Evolutionary conservation across 2,888 invertebrate genomes (phyloP), one percentile per base, ranked within the genome.

Genomic region (Ormia ochracea): DNA sequence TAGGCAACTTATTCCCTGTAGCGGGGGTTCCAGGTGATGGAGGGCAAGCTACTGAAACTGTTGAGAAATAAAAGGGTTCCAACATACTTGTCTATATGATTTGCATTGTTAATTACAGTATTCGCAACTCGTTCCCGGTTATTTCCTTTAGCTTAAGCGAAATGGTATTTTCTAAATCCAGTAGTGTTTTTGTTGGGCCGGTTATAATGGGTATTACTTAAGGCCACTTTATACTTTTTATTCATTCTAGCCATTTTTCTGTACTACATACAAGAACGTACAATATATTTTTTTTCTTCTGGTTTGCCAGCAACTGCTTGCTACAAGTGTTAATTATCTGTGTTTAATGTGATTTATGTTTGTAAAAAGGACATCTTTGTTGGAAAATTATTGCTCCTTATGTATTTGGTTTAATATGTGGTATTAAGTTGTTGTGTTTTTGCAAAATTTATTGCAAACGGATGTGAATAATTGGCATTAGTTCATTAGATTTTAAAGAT

Each of bases 381-480:
- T 69, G 12, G 36, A 48, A 63, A 69, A 69, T 75, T 61, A 63
- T 56, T 68, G 23, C 56, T 76, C 76, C 68, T 80, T 72, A 52
- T 80, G 76, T 80, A 66, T 72, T 66, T 76, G 75, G 75, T 59
- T 65, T 76, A 59, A 66, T 66, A 59, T 50, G 68, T 31, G 72
- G 68, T 74, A 75, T 72, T 73, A 52, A 31, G 63, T 45, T 72
- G 61, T 80, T 80, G 48, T 66, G 54, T 73, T 59, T 66, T 36
- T 23, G 6, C 23, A 61, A 68, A 81, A 82, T 83, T 83, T 82
- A 83, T 83, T 58, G 77, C 75, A 54, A 78, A 83, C 83, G 82
- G 83, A 78, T 83, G 83, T 82, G 81, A 82, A 82, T 83, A 83
- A 83, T 83, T 82, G 81, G 43, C 36, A 68, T 75, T 70, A 36